Evolutionary conservation across 2,113 vertebrate species (phyloP).

Genomic region (Ailuropoda melanoleuca): DNA sequence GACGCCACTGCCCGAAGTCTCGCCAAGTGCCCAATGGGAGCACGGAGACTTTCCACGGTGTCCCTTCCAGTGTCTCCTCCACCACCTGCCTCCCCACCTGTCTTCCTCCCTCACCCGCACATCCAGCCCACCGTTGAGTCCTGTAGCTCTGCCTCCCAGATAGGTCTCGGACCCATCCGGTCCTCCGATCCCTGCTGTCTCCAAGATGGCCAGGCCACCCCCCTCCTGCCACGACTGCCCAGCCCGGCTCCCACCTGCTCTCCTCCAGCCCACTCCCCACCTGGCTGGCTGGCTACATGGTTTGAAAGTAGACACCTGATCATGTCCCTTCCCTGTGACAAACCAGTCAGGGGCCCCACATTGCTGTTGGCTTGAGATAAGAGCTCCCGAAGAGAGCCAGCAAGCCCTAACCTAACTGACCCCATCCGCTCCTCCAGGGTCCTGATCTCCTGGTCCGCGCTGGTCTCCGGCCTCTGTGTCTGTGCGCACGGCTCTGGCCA

Average conservation of each 20-base stretch:
- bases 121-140: accelerated
- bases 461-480: neutral
- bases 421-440: neutral
- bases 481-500: accelerated
- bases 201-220: neutral
- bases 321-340: neutral
- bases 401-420: accelerated
- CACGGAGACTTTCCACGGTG: neutral
- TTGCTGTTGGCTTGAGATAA: neutral
- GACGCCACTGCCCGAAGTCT: accelerated
- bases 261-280: neutral
- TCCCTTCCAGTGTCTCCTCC: no score
- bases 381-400: no score
- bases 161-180: neutral
- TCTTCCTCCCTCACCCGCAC: accelerated
- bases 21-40: neutral
- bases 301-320: accelerated
- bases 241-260: neutral
- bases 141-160: neutral
- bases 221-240: accelerated
- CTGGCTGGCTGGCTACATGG: neutral
- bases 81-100: neutral
- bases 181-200: neutral
- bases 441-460: neutral
- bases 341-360: neutral